Evolutionary conservation across 1,140 invertebrate species (phyloP), one percentile per base, ranked within the genome.

Genomic region (Drosophila trapezifrons): DNA sequence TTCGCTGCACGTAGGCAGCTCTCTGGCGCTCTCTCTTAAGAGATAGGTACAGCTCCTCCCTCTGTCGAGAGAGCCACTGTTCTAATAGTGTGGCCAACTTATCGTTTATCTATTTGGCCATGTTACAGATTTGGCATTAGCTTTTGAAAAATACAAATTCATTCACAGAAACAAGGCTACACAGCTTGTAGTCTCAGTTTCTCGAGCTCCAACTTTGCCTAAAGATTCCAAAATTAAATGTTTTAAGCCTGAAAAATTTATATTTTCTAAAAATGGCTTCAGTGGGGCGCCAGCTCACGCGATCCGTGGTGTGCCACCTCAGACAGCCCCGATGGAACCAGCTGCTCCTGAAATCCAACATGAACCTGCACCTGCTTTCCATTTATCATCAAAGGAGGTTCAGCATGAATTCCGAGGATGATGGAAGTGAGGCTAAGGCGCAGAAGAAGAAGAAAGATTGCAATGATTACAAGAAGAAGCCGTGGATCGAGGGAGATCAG

Each of bases 391-490:
- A 22, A 5, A 22, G 22, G 9, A 6, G 15, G 7, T 37, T 63
- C 20, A 35, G 37, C 37, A 3, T n/a, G 1, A 12, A n/a, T 6
- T 20, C 37, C 8, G 20, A 20, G 2, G 9, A 22, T 1, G 18
- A n/a, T 22, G 43, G 17, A 8, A 18, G 25, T 22, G 18, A 18
- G 7, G 15, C 40, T 0, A 7, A 22, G 8, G 22, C 3, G 12
- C 17, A 2, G 9, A 40, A 18, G 6, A 17, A 37, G 6, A 2
- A n/a, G 5, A 13, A 20, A 22, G 9, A 3, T 0, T 69, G 59
- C 46, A 63, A 17, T 6, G 57, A 35, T 20, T 49, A 57, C 37
- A 70, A 51, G 27, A 20, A 29, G 27, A 27, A 67, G 27, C n/a
- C 27, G 6, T 42, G 35, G 3, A 10, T 45, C 32, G 29, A 32